Evolutionary conservation across 2,797 vertebrate genomes (phyloP).

Genomic region (Channallabes apus): DNA sequence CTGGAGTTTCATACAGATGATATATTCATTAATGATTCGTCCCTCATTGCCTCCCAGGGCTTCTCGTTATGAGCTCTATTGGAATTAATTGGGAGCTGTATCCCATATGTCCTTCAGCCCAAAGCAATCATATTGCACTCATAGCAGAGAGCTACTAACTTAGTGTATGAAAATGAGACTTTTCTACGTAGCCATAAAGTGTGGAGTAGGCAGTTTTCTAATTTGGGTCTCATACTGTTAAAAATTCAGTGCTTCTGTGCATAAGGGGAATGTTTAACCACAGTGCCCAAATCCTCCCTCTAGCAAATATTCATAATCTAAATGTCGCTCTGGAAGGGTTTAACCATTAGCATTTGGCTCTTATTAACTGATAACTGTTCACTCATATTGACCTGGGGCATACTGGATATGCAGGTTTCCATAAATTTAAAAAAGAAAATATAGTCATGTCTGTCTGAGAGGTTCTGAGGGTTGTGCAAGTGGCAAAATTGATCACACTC

Average conservation of each 20-base stretch:
- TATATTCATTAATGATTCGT: conserved; percentile 11
- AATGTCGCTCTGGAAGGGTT: conserved; percentile 63
- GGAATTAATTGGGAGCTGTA: conserved; percentile 40
- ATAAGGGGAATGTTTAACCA: conserved; percentile 69
- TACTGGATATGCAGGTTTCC: background rate
- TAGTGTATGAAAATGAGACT: conserved; percentile 49
- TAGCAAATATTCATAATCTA: conserved; percentile 75
- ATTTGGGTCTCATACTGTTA: conserved; percentile 65
- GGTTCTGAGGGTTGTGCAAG: background rate
- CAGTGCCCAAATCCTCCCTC: conserved; percentile 64
- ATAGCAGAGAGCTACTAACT: conserved; percentile 7
- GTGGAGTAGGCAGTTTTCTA: conserved; percentile 63
- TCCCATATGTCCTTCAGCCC: conserved; percentile 30
- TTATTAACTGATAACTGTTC: conserved; percentile 66
- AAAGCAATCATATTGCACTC: conserved; percentile 20
- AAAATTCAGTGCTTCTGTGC: conserved; percentile 67
- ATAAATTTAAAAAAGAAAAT: background rate
- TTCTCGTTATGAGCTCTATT: conserved; percentile 30
- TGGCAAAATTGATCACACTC: background rate
- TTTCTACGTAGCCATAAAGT: conserved; percentile 67
- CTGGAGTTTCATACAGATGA: conserved; percentile 10
- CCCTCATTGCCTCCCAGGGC: background rate
- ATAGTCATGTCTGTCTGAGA: conserved; percentile 64
- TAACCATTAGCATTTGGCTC: conserved; percentile 69
- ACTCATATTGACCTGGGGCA: conserved; percentile 53